Evolutionary conservation across 2,888 invertebrate species (phyloP).

Genomic region (Strigamia transsilvanica): DNA sequence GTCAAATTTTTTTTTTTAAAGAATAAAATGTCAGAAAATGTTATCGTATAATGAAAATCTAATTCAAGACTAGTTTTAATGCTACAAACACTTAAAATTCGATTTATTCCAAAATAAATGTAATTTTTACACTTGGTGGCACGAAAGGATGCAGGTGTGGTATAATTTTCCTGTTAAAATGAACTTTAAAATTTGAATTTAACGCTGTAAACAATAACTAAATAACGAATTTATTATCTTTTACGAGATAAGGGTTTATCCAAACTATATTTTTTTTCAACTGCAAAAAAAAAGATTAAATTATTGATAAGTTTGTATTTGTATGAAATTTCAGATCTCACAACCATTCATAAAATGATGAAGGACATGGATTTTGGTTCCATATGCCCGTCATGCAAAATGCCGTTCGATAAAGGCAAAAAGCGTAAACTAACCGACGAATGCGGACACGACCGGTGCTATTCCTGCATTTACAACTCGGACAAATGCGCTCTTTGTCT

Average conservation of each 20-base stretch:
- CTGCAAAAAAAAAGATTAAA: background rate
- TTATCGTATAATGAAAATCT: too few relatives aligned
- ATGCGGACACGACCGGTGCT: conserved; percentile 94
- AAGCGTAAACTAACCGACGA: conserved; percentile 93
- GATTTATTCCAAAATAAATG: background rate
- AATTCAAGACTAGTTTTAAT: too few relatives aligned
- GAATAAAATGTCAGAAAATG: too few relatives aligned
- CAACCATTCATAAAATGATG: conserved; percentile 60
- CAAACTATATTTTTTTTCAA: background rate
- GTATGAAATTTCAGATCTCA: conserved; percentile 60
- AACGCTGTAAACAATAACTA: too few relatives aligned
- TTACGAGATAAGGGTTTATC: background rate
- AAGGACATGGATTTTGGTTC: conserved; percentile 54
- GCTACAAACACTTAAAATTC: background rate
- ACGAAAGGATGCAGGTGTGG: conserved; percentile 4
- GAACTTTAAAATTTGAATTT: background rate
- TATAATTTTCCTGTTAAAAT: background rate
- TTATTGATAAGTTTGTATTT: conserved; percentile 51
- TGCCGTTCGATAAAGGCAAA: conserved; percentile 96
- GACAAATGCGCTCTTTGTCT: conserved; percentile 88
- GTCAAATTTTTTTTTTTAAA: background rate
- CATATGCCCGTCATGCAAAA: conserved; percentile 64
- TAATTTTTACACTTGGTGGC: background rate
- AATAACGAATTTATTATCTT: background rate
- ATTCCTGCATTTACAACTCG: conserved; percentile 92